These are phyloP conservation scores for Etheostoma perlongum DNA, from an alignment of 2,797 vertebrate species.

Conservation along the genomic window DNA sequence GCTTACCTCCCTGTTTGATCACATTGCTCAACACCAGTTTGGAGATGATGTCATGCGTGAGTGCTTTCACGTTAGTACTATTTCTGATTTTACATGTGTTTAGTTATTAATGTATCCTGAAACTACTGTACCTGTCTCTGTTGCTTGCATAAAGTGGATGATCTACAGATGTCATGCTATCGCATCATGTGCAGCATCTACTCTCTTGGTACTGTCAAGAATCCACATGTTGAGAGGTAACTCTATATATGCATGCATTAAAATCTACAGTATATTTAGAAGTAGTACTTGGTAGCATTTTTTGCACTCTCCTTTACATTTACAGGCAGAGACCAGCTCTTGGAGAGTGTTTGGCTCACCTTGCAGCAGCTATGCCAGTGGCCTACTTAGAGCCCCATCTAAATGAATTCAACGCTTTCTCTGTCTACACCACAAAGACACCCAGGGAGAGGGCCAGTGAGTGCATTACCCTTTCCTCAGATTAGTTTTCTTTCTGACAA, in stretches of 20 bases:
- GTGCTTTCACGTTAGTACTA: constrained; percentile 50
- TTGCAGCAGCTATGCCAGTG: constrained; percentile 95
- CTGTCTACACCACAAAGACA: constrained; percentile 96
- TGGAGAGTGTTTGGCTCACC: constrained; percentile 93
- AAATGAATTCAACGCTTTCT: constrained; percentile 92
- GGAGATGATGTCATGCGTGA: constrained; percentile 95
- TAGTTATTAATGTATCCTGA: constrained; percentile 15
- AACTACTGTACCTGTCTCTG: constrained; percentile 19
- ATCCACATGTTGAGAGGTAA: constrained; percentile 94
- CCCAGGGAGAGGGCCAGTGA: constrained; percentile 93
- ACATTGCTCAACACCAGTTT: constrained; percentile 94
- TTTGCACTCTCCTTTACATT: constrained; percentile 6
- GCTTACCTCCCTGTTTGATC: constrained; percentile 94
- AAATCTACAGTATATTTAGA: neutral
- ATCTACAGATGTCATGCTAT: constrained; percentile 96
- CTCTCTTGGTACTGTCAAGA: constrained; percentile 94
- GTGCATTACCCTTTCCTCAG: constrained; percentile 61
- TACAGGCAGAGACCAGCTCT: constrained; percentile 92
- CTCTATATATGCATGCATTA: neutral
- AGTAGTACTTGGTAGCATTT: neutral
- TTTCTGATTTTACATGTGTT: neutral
- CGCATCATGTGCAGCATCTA: constrained; percentile 96
- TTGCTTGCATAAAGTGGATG: constrained; percentile 87
- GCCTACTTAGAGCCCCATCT: constrained; percentile 92
- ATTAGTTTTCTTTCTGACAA: constrained; percentile 7